Percentiles rank a stretch among this genome's conserved stretches.
Evolutionary conservation across 1,140 invertebrate species (phyloP).

Genomic region (Macrotrachela quadricornifera): DNA sequence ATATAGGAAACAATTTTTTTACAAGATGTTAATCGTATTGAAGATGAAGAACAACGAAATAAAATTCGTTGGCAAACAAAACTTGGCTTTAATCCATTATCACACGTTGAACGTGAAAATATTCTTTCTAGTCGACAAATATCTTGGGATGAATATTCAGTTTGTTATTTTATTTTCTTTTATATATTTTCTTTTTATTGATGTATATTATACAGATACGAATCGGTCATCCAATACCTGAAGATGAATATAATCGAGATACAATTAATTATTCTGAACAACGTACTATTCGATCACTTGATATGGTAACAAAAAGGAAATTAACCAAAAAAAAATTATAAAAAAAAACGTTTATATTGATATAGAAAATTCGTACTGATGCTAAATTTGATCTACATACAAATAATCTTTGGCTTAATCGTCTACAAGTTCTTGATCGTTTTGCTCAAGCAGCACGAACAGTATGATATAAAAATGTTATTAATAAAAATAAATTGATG

Average conservation of each 20-base stretch:
- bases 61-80: slow-evolving; percentile 29
- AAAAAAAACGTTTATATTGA: not conserved
- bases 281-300: not conserved
- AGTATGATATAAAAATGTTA: slow-evolving; percentile 10
- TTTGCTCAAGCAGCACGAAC: slow-evolving; percentile 27
- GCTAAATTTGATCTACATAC: slow-evolving; percentile 23
- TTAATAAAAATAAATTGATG: not conserved
- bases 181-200: not conserved
- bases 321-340: not conserved
- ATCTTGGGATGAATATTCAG: slow-evolving; percentile 20
- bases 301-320: not conserved
- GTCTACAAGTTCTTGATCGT: slow-evolving; percentile 15
- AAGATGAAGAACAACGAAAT: slow-evolving; percentile 27
- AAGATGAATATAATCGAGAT: not conserved
- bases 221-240: slow-evolving; percentile 1
- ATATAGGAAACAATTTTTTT: slow-evolving; percentile 1
- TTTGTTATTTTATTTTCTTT: slow-evolving; percentile 11
- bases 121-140: slow-evolving; percentile 16
- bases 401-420: slow-evolving; percentile 22
- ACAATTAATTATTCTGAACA: not conserved
- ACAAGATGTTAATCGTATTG: slow-evolving; percentile 1
- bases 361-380: slow-evolving; percentile 12
- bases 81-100: slow-evolving; percentile 23
- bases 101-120: slow-evolving; percentile 12
- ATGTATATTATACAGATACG: not conserved